Percentiles rank a stretch among this genome's conserved stretches.
Evolutionary conservation across 2,888 invertebrate genomes (phyloP).

Genomic region (Orthosia gracilis): DNA sequence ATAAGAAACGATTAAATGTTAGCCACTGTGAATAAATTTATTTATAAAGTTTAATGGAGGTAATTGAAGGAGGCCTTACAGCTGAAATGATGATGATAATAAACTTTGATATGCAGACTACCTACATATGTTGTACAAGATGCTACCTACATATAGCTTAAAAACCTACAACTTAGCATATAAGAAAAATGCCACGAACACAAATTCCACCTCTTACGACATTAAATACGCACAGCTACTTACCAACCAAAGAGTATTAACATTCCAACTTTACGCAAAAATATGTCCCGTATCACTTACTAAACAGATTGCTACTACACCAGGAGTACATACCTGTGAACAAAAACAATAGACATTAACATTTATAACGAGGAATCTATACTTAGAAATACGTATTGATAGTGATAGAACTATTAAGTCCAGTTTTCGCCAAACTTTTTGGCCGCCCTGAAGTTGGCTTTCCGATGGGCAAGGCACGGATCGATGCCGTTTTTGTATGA

Average conservation of each 20-base stretch:
- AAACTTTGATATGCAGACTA: not conserved
- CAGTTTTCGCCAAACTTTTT: too few species aligned
- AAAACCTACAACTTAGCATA: not conserved
- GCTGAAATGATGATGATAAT: not conserved
- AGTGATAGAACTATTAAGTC: constrained; percentile 36
- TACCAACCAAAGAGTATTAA: constrained; percentile 7
- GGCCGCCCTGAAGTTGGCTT: too few species aligned
- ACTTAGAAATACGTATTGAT: constrained; percentile 26
- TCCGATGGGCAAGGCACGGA: too few species aligned
- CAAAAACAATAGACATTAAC: constrained; percentile 50
- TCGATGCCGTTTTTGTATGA: too few species aligned
- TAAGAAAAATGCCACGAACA: not conserved
- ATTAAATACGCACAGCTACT: constrained; percentile 17
- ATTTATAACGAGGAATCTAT: constrained; percentile 33
- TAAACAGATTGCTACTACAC: constrained; percentile 18
- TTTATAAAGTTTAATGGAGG: not conserved
- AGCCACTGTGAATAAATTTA: not conserved
- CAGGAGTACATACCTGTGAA: constrained; percentile 59
- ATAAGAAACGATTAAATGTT: not conserved
- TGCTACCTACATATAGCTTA: not conserved
- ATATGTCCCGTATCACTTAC: constrained; percentile 38
- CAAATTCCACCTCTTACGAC: not conserved
- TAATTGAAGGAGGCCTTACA: not conserved
- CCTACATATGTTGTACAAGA: not conserved
- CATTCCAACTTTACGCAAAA: constrained; percentile 24